Base-by-base conservation (phyloP, 2,888 invertebrate genomes). In the Eubasilissa splendida region DNA sequence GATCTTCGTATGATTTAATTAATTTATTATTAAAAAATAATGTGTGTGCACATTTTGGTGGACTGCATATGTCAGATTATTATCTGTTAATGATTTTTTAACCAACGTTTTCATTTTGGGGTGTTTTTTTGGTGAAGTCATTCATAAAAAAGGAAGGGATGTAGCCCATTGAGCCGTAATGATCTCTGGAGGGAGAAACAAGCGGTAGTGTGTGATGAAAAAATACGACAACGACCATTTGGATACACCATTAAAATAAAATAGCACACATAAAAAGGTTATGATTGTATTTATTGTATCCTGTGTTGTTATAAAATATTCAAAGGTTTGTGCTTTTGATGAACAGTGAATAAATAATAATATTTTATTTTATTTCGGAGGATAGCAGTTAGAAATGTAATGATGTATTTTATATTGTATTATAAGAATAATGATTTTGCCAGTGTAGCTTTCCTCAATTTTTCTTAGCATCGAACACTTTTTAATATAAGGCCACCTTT, bases 71-170 rank as follows among this genome's bases (percentile, higher is more conserved):
- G 79, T 65, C 79, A 77, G 81, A 82, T 83, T 76, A 83, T 83
- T 82, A 83, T 82, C 83, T 83, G 83, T 83, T 83, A 83, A 83
- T 82, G 83, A 82, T 80, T 82, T 83, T 83, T 83, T 83, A 83
- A 83, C 83, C 77, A 79, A 77, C 80, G 76, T 82, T 82, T 81
- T 82, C 77, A 80, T 82, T 82, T 80, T 66, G 60, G 68, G 74
- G 63, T 77, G 14, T 63, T 83, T 83, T 83, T 82, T 80, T 77
- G 76, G 60, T 14, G 8, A 14, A 60, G 65, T 75, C 83, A 83
- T 83, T 83, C 82, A 83, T 76, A 76, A 83, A 80, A 58, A 79
- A 77, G 83, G 76, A 80, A 70, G 78, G 83, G 81, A 83, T 81
- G 81, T 70, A 52, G 78, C 80, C 81, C 83, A 82, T 80, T 83